These are phyloP conservation scores for Neomonachus schauinslandi DNA, from an alignment of 2,113 vertebrate genomes.

Conservation along the genomic window DNA sequence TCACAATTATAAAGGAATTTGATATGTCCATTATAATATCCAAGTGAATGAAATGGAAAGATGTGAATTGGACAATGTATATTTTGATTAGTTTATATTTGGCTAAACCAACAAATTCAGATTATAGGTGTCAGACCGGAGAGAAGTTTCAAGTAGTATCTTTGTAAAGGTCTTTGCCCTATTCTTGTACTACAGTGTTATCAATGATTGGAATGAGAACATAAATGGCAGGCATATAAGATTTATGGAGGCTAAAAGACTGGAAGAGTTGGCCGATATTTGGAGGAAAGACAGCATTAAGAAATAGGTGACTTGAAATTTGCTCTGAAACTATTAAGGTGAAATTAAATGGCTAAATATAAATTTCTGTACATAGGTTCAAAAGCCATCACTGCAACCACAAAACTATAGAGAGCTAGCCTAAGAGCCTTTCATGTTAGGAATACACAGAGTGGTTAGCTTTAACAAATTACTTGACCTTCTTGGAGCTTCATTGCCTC, in stretches of 20 bases:
- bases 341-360: constrained; percentile 48
- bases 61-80: not conserved
- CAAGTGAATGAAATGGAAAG: constrained; percentile 42
- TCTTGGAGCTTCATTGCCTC: not conserved
- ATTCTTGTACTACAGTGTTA: constrained; percentile 14
- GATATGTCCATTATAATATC: not conserved
- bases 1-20: constrained; percentile 20
- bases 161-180: constrained; percentile 37
- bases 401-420: not conserved
- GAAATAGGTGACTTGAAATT: constrained; percentile 8
- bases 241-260: not conserved
- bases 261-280: not conserved
- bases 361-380: not conserved
- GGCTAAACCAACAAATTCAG: constrained; percentile 37
- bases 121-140: constrained; percentile 21
- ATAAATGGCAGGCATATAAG: not conserved
- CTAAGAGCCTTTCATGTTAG: not conserved
- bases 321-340: constrained; percentile 2
- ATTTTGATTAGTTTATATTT: constrained; percentile 59
- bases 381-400: not conserved
- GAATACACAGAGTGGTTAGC: not conserved
- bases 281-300: not conserved
- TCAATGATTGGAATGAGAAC: not conserved
- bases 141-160: not conserved
- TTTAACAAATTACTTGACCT: not conserved